A percentile compares a stretch with the other conserved stretches of the same genome.
Conservation (phyloP, 2,797 vertebrate species). For the Galagoides demidoff region DNA sequence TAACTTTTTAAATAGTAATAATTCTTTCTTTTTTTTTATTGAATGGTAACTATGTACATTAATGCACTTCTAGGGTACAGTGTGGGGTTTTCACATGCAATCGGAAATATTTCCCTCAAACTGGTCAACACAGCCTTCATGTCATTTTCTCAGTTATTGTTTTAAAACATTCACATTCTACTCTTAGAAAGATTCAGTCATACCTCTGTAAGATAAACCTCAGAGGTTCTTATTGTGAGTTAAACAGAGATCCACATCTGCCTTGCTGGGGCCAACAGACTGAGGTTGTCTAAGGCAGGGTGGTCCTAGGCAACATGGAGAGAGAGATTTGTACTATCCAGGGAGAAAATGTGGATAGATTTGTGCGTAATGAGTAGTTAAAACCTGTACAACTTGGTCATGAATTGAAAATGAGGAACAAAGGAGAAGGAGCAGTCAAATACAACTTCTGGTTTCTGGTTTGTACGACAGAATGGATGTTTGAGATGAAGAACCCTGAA, state of each 20-base stretch:
- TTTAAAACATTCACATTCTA: no score
- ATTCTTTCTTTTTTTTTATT: no score
- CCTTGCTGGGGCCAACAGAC: neutral
- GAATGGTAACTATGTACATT: no score
- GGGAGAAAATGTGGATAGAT: neutral
- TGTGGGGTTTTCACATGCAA: no score
- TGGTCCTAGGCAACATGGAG: neutral
- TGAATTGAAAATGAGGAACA: neutral
- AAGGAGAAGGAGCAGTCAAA: neutral
- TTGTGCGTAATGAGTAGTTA: neutral
- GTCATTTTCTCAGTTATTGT: no score
- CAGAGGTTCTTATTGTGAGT: neutral
- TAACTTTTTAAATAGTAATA: conserved; percentile 95
- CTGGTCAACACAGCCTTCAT: no score
- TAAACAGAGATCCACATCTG: neutral
- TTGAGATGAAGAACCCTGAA: neutral
- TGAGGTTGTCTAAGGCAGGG: neutral
- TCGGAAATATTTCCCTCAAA: no score
- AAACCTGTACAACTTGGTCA: neutral
- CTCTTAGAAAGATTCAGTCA: no score
- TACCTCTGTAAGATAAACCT: no score
- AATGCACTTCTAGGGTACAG: no score
- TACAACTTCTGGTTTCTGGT: neutral
- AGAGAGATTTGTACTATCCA: neutral
- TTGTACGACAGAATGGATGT: neutral